A percentile compares a stretch with the other conserved stretches of the same genome.
Evolutionary conservation across 2,888 invertebrate genomes (phyloP).

Genomic region (Hydrotaea diabolus): DNA sequence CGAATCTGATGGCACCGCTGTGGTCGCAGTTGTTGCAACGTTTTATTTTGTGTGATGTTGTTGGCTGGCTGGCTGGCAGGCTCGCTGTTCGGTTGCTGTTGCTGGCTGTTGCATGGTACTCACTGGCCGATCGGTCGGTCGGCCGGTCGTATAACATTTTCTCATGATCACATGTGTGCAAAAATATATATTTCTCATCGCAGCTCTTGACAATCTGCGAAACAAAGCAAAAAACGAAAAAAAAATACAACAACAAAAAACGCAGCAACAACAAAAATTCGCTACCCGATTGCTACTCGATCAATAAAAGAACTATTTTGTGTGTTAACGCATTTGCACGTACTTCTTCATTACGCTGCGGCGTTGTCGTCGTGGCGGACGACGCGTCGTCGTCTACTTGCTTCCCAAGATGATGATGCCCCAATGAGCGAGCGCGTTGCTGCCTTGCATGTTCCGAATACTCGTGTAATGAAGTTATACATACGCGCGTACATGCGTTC

Average conservation of each 20-base stretch:
- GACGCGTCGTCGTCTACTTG: neutral
- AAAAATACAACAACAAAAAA: slow-evolving; percentile 32
- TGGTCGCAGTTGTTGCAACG: slow-evolving; percentile 51
- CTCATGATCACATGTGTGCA: slow-evolving; percentile 66
- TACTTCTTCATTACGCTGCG: slow-evolving; percentile 50
- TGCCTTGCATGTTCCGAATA: slow-evolving; percentile 9
- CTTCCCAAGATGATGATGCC: slow-evolving; percentile 11
- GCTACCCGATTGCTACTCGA: slow-evolving; percentile 56
- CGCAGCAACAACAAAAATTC: slow-evolving; percentile 49
- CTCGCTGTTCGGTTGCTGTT: slow-evolving; percentile 16
- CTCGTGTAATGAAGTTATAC: slow-evolving; percentile 36
- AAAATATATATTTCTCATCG: slow-evolving; percentile 66
- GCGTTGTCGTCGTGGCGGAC: slow-evolving; percentile 27
- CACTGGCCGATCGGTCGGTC: slow-evolving; percentile 30
- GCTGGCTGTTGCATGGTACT: slow-evolving; percentile 46
- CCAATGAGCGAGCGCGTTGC: slow-evolving; percentile 18
- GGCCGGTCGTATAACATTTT: slow-evolving; percentile 57
- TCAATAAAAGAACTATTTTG: slow-evolving; percentile 67
- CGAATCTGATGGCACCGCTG: slow-evolving; percentile 61
- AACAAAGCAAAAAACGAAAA: slow-evolving; percentile 15
- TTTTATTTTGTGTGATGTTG: slow-evolving; percentile 54
- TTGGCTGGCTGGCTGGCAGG: neutral
- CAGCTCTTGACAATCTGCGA: slow-evolving; percentile 64
- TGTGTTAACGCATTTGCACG: slow-evolving; percentile 66
- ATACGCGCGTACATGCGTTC: neutral